Evolutionary conservation across 1,140 invertebrate species (phyloP).

Genomic region (Aphis craccivora): DNA sequence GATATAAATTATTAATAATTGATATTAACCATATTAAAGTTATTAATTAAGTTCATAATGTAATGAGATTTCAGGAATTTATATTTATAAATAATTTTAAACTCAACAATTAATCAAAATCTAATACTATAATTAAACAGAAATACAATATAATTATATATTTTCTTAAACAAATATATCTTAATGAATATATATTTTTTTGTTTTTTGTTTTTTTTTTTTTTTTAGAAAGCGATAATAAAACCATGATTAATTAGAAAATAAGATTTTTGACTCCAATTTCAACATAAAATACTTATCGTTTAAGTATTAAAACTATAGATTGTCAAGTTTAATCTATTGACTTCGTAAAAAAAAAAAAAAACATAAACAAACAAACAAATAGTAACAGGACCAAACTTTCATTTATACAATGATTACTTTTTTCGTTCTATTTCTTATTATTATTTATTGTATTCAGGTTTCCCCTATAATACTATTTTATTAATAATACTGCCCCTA

Average conservation of each 20-base stretch:
- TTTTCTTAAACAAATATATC: background rate
- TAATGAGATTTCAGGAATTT: background rate
- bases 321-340: conserved; percentile 54
- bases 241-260: conserved; percentile 25
- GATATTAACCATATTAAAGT: background rate
- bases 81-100: background rate
- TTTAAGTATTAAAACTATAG: conserved; percentile 44
- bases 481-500: conserved; percentile 16
- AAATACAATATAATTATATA: background rate
- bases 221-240: background rate
- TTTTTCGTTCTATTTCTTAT: background rate
- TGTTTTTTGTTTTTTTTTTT: background rate
- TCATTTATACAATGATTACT: background rate
- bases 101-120: background rate
- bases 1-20: background rate
- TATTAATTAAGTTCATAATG: background rate
- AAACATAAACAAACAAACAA: background rate
- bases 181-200: no score
- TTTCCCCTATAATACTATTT: background rate
- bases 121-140: background rate
- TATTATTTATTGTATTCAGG: background rate
- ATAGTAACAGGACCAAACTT: background rate
- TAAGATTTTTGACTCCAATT: background rate
- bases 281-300: conserved; percentile 27
- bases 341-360: background rate